Percentiles rank a stretch among this genome's conserved stretches.
Conservation (phyloP, 1,140 invertebrate genomes). For the Euwallacea similis region DNA sequence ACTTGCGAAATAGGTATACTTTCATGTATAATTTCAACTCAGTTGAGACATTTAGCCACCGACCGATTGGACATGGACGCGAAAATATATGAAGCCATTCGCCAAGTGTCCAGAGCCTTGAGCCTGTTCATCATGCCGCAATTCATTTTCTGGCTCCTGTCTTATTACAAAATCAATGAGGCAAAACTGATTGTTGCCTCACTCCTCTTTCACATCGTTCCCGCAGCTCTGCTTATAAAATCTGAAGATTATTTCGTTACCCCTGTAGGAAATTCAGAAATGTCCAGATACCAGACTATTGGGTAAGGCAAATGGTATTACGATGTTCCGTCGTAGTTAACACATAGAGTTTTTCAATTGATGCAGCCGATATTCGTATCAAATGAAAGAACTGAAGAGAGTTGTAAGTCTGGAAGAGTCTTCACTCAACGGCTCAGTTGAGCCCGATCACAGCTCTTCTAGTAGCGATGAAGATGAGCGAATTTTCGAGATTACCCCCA, state of each 20-base stretch:
- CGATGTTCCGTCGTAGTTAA: too few relatives aligned
- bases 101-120: constrained; percentile 39
- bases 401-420: constrained; percentile 4
- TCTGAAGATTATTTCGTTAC: constrained; percentile 1
- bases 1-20: constrained; percentile 26
- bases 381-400: constrained; percentile 39
- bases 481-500: neutral
- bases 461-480: neutral
- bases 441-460: neutral
- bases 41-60: constrained; percentile 26
- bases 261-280: neutral
- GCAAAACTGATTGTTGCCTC: constrained; percentile 32
- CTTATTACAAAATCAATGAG: constrained; percentile 27
- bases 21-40: constrained; percentile 35
- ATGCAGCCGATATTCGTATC: constrained; percentile 29
- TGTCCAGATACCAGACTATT: constrained; percentile 36
- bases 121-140: constrained; percentile 40
- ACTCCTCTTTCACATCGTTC: constrained; percentile 39
- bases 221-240: constrained; percentile 30
- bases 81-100: constrained; percentile 32
- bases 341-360: neutral
- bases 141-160: constrained; percentile 22
- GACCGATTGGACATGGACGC: constrained; percentile 31
- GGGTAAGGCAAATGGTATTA: constrained; percentile 6
- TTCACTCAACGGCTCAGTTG: neutral